phyloP scores from a whole-genome alignment of 2,888 invertebrate species.

The Cryptus armator region DNA sequence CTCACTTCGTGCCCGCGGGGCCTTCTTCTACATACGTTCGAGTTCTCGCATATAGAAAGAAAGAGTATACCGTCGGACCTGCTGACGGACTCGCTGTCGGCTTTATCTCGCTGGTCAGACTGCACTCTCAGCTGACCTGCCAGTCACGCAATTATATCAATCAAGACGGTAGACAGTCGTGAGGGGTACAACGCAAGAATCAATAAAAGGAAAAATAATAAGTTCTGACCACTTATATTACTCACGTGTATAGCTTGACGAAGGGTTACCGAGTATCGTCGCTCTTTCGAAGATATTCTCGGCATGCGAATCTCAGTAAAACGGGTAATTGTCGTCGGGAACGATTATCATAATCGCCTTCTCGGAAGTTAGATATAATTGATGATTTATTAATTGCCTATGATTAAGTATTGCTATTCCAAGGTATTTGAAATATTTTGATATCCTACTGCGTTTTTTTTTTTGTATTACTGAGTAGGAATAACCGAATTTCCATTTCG shows the following conservation, averaged over 20 bases:
- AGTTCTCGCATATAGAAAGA: constrained; percentile 19
- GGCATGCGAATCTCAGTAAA: constrained; percentile 33
- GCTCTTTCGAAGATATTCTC: not conserved
- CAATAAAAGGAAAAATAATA: constrained; percentile 49
- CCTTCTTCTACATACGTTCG: constrained; percentile 31
- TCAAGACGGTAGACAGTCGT: constrained; percentile 66
- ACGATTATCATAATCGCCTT: constrained; percentile 22
- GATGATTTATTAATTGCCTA: constrained; percentile 1
- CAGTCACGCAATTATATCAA: constrained; percentile 80
- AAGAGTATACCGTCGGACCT: constrained; percentile 45
- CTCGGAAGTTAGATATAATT: constrained; percentile 22
- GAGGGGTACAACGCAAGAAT: constrained; percentile 40
- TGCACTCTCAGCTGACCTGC: constrained; percentile 73
- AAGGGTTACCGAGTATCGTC: constrained; percentile 11
- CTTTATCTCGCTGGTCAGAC: constrained; percentile 43
- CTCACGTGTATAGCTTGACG: constrained; percentile 25
- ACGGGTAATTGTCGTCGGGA: constrained; percentile 27
- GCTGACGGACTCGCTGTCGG: constrained; percentile 47
- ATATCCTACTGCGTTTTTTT: too few species aligned
- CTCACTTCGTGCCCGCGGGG: constrained; percentile 12
- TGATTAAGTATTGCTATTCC: not conserved
- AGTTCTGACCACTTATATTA: constrained; percentile 27
- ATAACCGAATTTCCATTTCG: too few species aligned
- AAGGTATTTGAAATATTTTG: too few species aligned
- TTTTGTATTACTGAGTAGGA: too few species aligned